Base-by-base conservation (phyloP, 2,888 invertebrate genomes). In the Mycalesis mineus region DNA sequence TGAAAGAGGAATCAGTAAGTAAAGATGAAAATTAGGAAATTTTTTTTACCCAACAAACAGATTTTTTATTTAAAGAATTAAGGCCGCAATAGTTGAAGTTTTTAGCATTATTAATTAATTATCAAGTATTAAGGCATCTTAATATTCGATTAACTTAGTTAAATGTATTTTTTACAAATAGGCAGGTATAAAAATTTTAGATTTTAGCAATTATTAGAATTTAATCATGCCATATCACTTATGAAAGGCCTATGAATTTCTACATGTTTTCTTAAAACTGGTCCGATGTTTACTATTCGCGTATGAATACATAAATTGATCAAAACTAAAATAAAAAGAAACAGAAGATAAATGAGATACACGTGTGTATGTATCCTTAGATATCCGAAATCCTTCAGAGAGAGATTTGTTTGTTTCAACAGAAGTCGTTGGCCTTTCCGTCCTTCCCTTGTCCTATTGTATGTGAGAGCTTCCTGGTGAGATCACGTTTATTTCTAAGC, bases 401-500 rank as follows among this genome's bases (percentile, higher is more conserved):
- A 64, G 64, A 67, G 65, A 69, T 69, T 66, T 68, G 70, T 74
- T 75, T 75, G 70, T 74, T 74, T 78, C 76, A 67, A 73, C 57
- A 67, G 63, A 71, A 76, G 81, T 80, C 82, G 73, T 77, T 78
- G 77, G 76, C 69, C 78, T 78, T 72, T 69, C 70, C 68, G 67
- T 76, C 71, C 70, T 77, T 70, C 71, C 72, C 70, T 73, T 72
- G 69, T 74, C 67, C 73, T 76, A 78, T 78, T 79, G 75, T 78
- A 64, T 68, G 66, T 67, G 69, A 65, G 65, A 61, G 74, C 73
- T 84, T 84, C 80, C 84, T 79, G 75, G 73, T 81, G 80, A 79
- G 78, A 82, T 83, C 78, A 80, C 77, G 75, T 82, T 79, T 84
- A 79, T 81, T 81, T 77, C 73, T 68, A 73, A 71, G 72, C 72